Evolutionary conservation across 1,140 invertebrate genomes (phyloP).

Genomic region (Dolichoris vasculosae): DNA sequence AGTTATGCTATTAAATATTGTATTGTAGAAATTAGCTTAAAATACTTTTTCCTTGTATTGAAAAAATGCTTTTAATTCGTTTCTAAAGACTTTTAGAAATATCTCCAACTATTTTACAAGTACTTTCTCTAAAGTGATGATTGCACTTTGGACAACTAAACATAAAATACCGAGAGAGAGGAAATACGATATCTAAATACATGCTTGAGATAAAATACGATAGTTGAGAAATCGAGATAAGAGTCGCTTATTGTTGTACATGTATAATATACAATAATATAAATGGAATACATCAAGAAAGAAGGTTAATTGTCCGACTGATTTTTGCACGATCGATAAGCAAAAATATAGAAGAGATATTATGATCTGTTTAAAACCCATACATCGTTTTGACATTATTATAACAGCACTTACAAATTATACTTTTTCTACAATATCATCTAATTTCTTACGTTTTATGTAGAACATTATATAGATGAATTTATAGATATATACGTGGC

Average conservation of each 20-base stretch:
- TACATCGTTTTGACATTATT: constrained; percentile 57
- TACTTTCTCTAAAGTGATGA: constrained; percentile 46
- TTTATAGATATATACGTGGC: constrained; percentile 73
- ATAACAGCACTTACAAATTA: constrained; percentile 71
- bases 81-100: constrained; percentile 37
- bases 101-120: constrained; percentile 49
- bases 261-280: constrained; percentile 34
- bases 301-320: constrained; percentile 1
- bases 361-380: constrained; percentile 46
- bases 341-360: constrained; percentile 18
- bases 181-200: constrained; percentile 38
- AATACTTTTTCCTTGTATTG: constrained; percentile 1
- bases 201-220: constrained; percentile 5
- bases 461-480: constrained; percentile 72
- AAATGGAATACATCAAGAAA: constrained; percentile 8
- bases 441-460: constrained; percentile 66
- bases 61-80: not conserved
- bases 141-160: constrained; percentile 36
- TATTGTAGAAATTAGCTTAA: constrained; percentile 27
- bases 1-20: constrained; percentile 37
- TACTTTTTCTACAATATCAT: constrained; percentile 70
- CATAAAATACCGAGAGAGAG: constrained; percentile 11
- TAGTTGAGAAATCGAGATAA: constrained; percentile 7
- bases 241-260: not conserved
- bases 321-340: constrained; percentile 4